Evolutionary conservation across 2,113 vertebrate species (phyloP), one percentile per base, ranked within the genome.

Genomic region (Strigops habroptila): DNA sequence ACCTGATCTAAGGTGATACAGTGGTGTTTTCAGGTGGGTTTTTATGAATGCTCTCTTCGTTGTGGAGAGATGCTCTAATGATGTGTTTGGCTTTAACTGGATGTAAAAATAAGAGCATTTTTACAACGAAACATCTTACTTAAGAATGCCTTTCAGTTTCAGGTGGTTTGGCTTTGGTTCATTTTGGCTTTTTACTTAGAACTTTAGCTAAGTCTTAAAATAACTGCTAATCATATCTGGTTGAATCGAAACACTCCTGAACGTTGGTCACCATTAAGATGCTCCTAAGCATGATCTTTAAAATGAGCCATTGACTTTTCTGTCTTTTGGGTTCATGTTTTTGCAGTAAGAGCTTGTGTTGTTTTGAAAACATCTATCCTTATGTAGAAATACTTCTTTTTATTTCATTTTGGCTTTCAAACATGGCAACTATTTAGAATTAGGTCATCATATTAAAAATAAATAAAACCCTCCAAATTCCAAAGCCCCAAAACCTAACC

Each of bases 371-470:
- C 67, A 77, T 62, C 28, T 93, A 25, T 28, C 79, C 95, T 86
- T 95, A 80, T 62, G 88, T 59, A 76, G 94, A 83, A 93, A 88
- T 82, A 88, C 33, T 81, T 90, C 39, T 91, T 93, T 84, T 94
- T 53, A 86, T 91, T 93, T 93, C 85, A 43, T 90, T 94, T 94
- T 90, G 68, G 70, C 59, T 90, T 97, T 82, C 37, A 90, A 65
- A 93, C 1, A 41, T 49, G 53, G 82, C 80, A 83, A 46, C 19
- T 93, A 91, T 80, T 94, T 91, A 70, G 75, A 86, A 91, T 94
- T 90, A 95, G 76, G 11, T 95, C 88, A 94, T 94, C 1, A 5
- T 73, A 37, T 84, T 35, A 48, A 51, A 93, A 70, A 82, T 59
- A 59, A 59, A n/a, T 59, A 77, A 17, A 21, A 22, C 2, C 4